phyloP scores from a whole-genome alignment of 2,113 vertebrate genomes.

The Amazona vittata region DNA sequence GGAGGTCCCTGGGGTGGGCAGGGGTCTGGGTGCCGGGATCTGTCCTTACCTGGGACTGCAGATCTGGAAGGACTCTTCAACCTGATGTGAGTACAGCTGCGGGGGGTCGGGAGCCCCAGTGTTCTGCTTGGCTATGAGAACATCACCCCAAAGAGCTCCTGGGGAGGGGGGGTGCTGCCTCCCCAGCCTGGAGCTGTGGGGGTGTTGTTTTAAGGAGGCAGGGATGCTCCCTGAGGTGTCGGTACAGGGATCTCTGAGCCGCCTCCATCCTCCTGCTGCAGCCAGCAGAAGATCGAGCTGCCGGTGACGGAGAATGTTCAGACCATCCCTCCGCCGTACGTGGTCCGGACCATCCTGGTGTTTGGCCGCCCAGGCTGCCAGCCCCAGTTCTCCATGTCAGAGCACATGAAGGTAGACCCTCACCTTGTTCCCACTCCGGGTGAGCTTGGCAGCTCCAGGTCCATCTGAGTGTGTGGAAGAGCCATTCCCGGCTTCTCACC shows the following conservation, averaged over 20 bases:
- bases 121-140: background rate
- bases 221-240: background rate
- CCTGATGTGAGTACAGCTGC: conserved; percentile 86
- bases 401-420: conserved; percentile 82
- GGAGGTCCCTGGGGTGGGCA: background rate
- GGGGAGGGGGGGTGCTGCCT: background rate
- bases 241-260: background rate
- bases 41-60: conserved; percentile 66
- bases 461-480: background rate
- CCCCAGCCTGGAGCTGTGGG: background rate
- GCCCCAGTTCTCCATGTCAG: conserved; percentile 83
- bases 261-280: background rate
- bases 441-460: background rate
- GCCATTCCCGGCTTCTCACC: accelerated
- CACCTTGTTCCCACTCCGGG: accelerated
- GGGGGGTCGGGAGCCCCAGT: background rate
- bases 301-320: conserved; percentile 89
- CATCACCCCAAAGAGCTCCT: accelerated
- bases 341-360: conserved; percentile 89
- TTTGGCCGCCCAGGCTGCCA: conserved; percentile 87
- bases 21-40: background rate
- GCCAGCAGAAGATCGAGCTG: conserved; percentile 92
- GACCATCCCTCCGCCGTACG: conserved; percentile 90
- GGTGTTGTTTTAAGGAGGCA: too few relatives aligned
- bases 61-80: conserved; percentile 95